Evolutionary conservation across 2,888 invertebrate genomes (phyloP).

Genomic region (Geophilus truncorum): DNA sequence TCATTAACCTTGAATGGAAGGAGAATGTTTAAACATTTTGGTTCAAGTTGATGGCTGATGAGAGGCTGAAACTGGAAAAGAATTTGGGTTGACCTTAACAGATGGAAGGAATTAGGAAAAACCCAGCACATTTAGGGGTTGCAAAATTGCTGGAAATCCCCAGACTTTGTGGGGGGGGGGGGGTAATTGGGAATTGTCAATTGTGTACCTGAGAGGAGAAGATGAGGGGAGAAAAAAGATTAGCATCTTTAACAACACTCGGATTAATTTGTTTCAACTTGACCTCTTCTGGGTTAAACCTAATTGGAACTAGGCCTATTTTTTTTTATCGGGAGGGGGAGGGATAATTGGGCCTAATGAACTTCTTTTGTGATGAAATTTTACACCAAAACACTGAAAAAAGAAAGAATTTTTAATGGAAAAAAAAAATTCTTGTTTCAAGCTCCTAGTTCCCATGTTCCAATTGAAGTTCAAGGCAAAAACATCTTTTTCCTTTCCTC

Average conservation of each 20-base stretch:
- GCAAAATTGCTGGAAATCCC: background rate
- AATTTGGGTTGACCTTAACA: background rate
- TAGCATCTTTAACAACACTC: background rate
- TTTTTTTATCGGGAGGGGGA: too few species aligned
- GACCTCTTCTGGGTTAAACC: background rate
- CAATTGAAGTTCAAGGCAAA: slow-evolving; percentile 18
- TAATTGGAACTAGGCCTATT: too few species aligned
- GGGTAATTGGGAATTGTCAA: background rate
- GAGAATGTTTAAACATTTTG: background rate
- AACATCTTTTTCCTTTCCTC: background rate
- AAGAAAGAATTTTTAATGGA: background rate
- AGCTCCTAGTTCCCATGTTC: background rate
- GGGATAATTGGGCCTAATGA: too few species aligned
- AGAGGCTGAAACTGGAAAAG: background rate
- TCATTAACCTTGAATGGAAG: background rate
- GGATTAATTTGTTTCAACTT: background rate
- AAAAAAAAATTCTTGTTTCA: background rate
- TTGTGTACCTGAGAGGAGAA: too few species aligned
- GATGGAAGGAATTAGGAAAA: background rate
- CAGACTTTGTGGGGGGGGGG: background rate
- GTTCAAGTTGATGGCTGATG: background rate
- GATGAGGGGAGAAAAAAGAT: background rate
- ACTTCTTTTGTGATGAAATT: too few species aligned
- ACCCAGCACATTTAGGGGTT: background rate
- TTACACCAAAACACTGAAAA: background rate